phyloP scores from a whole-genome alignment of 2,113 vertebrate genomes.

The Rissa tridactyla region DNA sequence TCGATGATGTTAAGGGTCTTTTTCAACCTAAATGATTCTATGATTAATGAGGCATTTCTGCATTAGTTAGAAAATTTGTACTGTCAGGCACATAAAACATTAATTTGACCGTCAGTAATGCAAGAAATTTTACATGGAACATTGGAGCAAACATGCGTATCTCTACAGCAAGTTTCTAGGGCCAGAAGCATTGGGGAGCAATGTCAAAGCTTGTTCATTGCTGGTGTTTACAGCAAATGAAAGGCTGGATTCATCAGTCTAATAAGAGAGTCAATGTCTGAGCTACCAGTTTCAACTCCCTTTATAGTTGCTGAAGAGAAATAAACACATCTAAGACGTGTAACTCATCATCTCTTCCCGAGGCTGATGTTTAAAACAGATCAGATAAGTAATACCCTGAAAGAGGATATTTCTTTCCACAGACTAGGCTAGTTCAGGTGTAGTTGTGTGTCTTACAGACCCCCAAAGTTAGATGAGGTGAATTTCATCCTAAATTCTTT shows the following conservation, averaged over 20 bases:
- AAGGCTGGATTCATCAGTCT: background rate
- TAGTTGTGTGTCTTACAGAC: background rate
- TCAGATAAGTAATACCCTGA: background rate
- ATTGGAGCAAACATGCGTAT: background rate
- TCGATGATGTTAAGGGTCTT: background rate
- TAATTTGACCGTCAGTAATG: background rate
- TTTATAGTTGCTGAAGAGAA: background rate
- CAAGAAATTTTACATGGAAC: background rate
- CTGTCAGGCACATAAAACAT: background rate
- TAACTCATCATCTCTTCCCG: rapidly evolving
- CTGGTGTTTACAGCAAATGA: background rate
- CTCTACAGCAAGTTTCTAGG: background rate
- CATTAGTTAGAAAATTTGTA: background rate
- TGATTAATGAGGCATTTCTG: background rate
- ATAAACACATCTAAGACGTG: background rate
- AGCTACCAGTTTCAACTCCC: background rate
- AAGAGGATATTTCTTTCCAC: background rate
- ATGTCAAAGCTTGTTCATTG: background rate
- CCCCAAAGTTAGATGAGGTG: background rate
- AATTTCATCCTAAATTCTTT: background rate
- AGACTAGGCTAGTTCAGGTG: background rate
- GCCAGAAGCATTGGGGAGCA: background rate
- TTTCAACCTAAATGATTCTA: background rate
- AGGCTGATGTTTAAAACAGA: background rate
- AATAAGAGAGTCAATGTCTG: background rate